phyloP scores from a whole-genome alignment of 1,140 invertebrate species.

The Brachionus koreanus region DNA sequence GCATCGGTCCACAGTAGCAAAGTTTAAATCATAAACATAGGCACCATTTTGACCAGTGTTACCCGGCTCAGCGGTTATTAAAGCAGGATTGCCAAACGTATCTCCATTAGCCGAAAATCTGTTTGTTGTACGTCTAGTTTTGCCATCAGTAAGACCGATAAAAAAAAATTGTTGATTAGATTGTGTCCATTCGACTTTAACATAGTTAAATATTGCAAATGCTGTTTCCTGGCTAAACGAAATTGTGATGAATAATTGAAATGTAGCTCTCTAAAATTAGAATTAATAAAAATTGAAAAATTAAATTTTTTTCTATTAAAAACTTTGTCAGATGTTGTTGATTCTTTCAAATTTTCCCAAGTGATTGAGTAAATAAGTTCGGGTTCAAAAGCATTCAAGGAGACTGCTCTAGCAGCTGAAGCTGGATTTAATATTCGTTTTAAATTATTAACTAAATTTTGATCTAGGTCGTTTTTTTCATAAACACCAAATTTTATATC shows the following conservation, averaged over 20 bases:
- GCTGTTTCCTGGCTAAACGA: neutral
- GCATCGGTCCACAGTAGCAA: neutral
- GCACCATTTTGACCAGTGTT: neutral
- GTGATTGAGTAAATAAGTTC: conserved; percentile 25
- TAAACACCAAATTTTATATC: conserved; percentile 3
- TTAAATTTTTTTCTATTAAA: neutral
- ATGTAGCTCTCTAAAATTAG: conserved; percentile 17
- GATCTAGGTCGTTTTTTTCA: neutral
- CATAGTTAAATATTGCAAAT: conserved; percentile 34
- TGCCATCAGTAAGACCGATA: conserved; percentile 24
- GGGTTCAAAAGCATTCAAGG: neutral
- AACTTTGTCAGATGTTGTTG: neutral
- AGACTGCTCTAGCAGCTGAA: neutral
- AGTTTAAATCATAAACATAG: neutral
- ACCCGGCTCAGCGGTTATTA: neutral
- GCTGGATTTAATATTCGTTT: neutral
- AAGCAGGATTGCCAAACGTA: neutral
- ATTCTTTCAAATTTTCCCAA: conserved; percentile 17
- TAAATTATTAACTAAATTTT: neutral
- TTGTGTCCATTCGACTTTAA: neutral
- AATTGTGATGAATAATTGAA: conserved; percentile 27
- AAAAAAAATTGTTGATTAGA: neutral
- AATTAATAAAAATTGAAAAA: neutral
- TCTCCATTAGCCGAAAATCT: neutral
- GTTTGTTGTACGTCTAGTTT: neutral